Base-by-base conservation (phyloP, 2,888 invertebrate genomes). In the Carcina quercana region DNA sequence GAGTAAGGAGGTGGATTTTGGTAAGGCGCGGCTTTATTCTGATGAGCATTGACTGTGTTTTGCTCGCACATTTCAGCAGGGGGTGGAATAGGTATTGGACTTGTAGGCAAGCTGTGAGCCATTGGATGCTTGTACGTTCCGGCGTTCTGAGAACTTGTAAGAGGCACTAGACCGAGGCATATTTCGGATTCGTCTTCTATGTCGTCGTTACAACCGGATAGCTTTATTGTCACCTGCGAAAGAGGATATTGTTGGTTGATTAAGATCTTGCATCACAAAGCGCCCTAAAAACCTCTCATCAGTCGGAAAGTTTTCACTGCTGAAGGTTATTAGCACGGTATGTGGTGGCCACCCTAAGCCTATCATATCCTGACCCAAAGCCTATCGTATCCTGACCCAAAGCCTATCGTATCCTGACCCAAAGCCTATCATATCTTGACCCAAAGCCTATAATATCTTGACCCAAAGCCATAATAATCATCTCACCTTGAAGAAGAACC, bases 181-280 rank as follows among this genome's bases (percentile, higher is more conserved):
- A 79, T 50, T 27, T 73, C 67, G 0, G 56, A 39, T 30, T 72
- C 68, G 13, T 74, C 75, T 33, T 57, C 45, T 3, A 67, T 13
- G 2, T 67, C 61, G 13, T 64, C 62, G 38, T 59, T 66, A 46
- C 74, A 78, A 1, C 73, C 78, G 0, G 75, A 61, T n/a, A 72
- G 28, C 38, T 60, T 59, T 30, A 75, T 37, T 32, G 42, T 65
- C 8, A 60, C 54, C 78, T 78, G 52, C n/a, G 7, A 58, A 55
- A 35, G 1, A 15, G 13, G 26, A n/a, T n/a, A 24, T 24, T 10
- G 10, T 20, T 20, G 3, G 20, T 20, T 20, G 8, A 20, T 20
- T 24, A 10, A 10, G 10, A 22, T 5, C 22, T 22, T 22, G 22
- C 10, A 22, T 8, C 5, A 22, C 5, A 17, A 17, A 7, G 17